Conservation (phyloP, 2,113 vertebrate species). For the Ictalurus furcatus region DNA sequence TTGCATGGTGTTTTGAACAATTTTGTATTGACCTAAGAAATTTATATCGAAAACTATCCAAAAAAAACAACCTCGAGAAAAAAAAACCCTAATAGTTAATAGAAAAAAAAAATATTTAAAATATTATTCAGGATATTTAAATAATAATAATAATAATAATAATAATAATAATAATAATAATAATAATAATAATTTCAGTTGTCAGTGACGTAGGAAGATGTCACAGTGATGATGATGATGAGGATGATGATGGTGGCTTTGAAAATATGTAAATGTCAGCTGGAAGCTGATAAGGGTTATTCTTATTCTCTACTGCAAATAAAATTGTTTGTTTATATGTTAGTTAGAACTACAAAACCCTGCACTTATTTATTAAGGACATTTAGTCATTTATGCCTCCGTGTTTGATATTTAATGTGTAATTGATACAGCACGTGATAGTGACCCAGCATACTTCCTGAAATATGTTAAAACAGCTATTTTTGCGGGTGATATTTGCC, state of each 20-base stretch:
- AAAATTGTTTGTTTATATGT: constrained; percentile 2
- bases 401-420: not conserved
- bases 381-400: not conserved
- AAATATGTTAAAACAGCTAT: constrained; percentile 3
- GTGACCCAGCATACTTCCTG: not conserved
- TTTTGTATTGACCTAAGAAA: not conserved
- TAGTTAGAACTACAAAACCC: not conserved
- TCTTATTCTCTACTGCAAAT: not conserved
- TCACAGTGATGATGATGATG: not conserved
- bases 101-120: not conserved
- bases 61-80: not conserved
- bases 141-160: too few species aligned
- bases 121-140: not conserved
- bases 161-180: too few species aligned
- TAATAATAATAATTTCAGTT: not conserved
- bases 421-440: not conserved
- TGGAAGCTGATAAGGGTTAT: not conserved
- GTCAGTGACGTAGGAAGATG: not conserved
- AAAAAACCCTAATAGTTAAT: not conserved
- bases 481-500: not conserved
- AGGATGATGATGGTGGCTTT: not conserved
- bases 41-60: not conserved
- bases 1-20: not conserved
- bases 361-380: not conserved
- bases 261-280: not conserved